Percentiles rank a stretch among this genome's conserved stretches.
Conservation (phyloP, 2,113 vertebrate genomes). For the Lathamus discolor region DNA sequence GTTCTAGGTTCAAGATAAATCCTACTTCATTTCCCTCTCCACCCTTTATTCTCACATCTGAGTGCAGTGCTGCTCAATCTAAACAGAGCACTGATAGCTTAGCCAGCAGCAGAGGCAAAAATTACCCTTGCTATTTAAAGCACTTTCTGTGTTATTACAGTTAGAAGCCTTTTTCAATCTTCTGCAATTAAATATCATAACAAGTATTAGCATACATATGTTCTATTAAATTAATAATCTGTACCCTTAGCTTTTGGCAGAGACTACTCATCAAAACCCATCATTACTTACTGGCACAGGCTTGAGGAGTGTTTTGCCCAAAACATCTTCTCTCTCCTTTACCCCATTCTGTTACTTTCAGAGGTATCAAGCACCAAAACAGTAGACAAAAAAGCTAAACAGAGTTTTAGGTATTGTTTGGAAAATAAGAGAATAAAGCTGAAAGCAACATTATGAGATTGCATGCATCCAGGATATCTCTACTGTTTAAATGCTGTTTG, state of each 20-base stretch:
- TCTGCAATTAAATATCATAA: background rate
- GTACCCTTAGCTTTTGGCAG: background rate
- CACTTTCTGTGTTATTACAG: background rate
- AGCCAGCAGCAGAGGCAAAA: background rate
- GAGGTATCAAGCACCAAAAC: background rate
- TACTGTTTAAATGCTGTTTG: background rate
- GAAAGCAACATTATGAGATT: background rate
- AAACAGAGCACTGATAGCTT: background rate
- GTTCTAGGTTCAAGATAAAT: background rate
- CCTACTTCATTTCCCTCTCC: background rate
- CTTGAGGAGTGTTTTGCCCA: background rate
- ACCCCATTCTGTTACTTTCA: background rate
- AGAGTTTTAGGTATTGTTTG: background rate
- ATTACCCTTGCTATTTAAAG: constrained; percentile 17
- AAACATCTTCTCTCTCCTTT: background rate
- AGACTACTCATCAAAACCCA: background rate
- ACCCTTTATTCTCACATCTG: background rate
- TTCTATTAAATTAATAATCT: constrained; percentile 1
- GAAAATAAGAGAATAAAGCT: background rate
- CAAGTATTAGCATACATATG: background rate
- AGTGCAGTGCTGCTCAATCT: background rate
- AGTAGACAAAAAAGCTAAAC: background rate
- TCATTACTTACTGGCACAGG: background rate
- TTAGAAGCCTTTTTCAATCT: constrained; percentile 1
- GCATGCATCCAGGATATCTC: background rate